Evolutionary conservation across 30 jellyfish, hydroid and myxozoan species (phyloP).

Genomic region (Turritopsis rubra): DNA sequence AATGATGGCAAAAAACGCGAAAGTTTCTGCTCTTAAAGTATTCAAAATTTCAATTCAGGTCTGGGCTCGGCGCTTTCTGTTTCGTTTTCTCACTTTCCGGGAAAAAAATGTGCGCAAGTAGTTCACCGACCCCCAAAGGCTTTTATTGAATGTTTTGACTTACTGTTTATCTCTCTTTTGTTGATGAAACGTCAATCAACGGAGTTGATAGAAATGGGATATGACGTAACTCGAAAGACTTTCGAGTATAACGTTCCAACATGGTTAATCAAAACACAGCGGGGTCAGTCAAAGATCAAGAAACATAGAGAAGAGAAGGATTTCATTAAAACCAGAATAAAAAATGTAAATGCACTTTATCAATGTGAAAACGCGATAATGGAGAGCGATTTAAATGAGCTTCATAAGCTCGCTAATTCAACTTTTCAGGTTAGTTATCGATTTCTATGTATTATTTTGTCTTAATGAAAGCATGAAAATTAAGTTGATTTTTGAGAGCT

Average conservation of each 20-base stretch:
- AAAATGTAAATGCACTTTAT: background rate
- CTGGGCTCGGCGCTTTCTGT: no score
- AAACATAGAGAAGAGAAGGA: background rate
- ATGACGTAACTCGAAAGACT: background rate
- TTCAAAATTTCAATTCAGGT: no score
- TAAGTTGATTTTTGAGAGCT: no score
- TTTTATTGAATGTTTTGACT: background rate
- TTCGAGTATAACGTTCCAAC: background rate
- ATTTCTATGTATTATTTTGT: constrained; percentile 1
- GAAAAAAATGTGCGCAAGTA: background rate
- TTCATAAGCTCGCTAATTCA: constrained; percentile 48
- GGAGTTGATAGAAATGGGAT: background rate
- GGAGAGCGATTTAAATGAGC: constrained; percentile 61
- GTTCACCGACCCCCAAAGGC: background rate
- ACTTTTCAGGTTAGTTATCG: constrained; percentile 56
- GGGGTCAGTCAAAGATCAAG: constrained; percentile 17
- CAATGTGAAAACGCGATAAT: constrained; percentile 14
- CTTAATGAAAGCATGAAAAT: no score
- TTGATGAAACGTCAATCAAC: background rate
- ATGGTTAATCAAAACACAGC: constrained; percentile 4
- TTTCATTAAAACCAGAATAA: background rate
- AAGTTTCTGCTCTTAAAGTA: no score
- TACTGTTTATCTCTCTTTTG: background rate
- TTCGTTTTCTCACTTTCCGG: background rate
- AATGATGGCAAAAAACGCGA: no score